Evolutionary conservation across 2,888 invertebrate genomes (phyloP), one percentile per base, ranked within the genome.

Genomic region (Chrysopilus asiliformis): DNA sequence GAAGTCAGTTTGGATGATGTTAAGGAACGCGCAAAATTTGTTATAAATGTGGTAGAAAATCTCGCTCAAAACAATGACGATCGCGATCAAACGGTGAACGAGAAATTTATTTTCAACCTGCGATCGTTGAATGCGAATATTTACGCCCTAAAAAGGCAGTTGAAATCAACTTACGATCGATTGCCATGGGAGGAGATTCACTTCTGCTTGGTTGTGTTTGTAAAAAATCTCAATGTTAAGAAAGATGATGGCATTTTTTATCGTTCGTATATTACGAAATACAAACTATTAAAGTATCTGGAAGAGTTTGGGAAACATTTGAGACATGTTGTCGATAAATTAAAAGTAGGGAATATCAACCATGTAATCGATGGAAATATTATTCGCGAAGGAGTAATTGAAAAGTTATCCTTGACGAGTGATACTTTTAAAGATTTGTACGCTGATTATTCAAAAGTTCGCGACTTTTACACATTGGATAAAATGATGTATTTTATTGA

Each of bases 161-260:
- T 51, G 15, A 51, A 45, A 40, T 40, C 35, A 16, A 49, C 47
- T 2, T 49, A 50, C 33, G 36, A 41, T 25, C 39, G 25, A 32
- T 27, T 51, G 29, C 51, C 49, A 13, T 51, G 51, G 51, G 50
- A 49, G 37, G 50, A 51, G 43, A 47, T 51, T 3, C 49, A 50
- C 30, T 50, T 50, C 39, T 49, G 45, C 38, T 39, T 50, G 19
- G 16, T 47, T 12, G 31, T 34, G 35, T 51, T 48, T 39, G 25
- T 50, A 31, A 43, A 33, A 10, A 38, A 42, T 18, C 12, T 37
- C 20, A 36, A n/a, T 2, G 42, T 37, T 27, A 19, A 36, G 8
- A 30, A 42, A 20, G 45, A 46, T 32, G 38, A 43, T 4, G 43
- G 47, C 42, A n/a, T 46, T 10, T 42, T 36, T 37, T 42, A 32